Evolutionary conservation across 1,140 invertebrate genomes (phyloP).

Genomic region (Steinernema feltiae): DNA sequence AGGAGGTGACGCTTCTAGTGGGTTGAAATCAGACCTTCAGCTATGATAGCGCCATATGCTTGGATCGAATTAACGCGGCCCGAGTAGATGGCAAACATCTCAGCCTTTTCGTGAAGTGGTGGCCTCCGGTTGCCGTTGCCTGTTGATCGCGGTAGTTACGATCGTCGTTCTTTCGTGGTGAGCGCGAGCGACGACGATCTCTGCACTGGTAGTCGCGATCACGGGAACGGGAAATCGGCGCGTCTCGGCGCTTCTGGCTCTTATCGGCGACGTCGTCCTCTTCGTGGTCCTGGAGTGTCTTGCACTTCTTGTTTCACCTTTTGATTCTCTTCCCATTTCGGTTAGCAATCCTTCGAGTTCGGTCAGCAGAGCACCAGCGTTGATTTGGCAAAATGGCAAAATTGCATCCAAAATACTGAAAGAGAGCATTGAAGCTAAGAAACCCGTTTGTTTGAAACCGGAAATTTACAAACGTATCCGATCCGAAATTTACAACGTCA

Average conservation of each 20-base stretch:
- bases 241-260: constrained; percentile 32
- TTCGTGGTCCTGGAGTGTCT: constrained; percentile 5
- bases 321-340: constrained; percentile 56
- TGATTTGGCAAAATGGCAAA: constrained; percentile 76
- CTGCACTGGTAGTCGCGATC: not conserved
- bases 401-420: constrained; percentile 72
- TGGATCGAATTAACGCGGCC: constrained; percentile 92
- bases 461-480: too few species aligned
- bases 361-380: constrained; percentile 70
- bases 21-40: constrained; percentile 95
- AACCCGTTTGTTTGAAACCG: too few species aligned
- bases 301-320: not conserved
- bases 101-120: constrained; percentile 60
- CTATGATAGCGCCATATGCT: constrained; percentile 94
- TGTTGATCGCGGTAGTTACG: constrained; percentile 22
- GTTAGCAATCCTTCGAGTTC: constrained; percentile 80
- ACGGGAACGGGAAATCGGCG: not conserved
- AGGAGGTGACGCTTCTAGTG: constrained; percentile 62
- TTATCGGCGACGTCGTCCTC: constrained; percentile 27
- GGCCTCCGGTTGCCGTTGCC: not conserved
- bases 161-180: constrained; percentile 17
- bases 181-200: not conserved
- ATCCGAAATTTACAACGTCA: too few species aligned
- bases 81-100: constrained; percentile 72
- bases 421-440: too few species aligned